Percentiles rank a stretch among this genome's conserved stretches.
These are phyloP conservation scores for Cairina moschata DNA, from an alignment of 2,113 vertebrate genomes.

Conservation along the genomic window DNA sequence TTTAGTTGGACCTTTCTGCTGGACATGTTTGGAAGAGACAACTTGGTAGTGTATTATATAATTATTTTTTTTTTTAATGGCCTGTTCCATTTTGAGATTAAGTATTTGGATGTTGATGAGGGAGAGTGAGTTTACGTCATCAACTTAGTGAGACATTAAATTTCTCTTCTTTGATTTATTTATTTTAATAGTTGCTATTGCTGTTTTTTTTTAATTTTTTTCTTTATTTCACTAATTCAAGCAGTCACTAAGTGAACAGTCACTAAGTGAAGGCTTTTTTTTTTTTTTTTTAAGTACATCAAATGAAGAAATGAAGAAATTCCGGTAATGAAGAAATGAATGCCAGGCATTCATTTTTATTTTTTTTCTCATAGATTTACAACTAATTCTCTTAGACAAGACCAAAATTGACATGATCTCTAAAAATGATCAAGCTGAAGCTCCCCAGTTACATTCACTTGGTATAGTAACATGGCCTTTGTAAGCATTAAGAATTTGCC, in stretches of 20 bases:
- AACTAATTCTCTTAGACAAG: neutral
- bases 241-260: slow-evolving; percentile 22
- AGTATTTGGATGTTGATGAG: slow-evolving; percentile 18
- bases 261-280: too few species aligned
- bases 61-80: slow-evolving; percentile 13
- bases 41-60: neutral
- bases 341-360: neutral
- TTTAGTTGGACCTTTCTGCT: neutral
- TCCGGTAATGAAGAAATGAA: slow-evolving; percentile 56
- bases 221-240: slow-evolving; percentile 24
- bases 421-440: neutral
- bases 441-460: neutral
- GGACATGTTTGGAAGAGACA: neutral
- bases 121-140: slow-evolving; percentile 31
- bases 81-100: neutral
- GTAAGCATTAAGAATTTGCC: neutral
- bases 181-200: slow-evolving; percentile 4
- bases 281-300: too few species aligned
- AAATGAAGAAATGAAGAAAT: slow-evolving; percentile 45
- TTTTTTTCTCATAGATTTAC: slow-evolving; percentile 41
- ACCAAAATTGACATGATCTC: slow-evolving; percentile 12
- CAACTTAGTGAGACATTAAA: slow-evolving; percentile 18
- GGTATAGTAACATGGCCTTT: neutral
- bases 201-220: neutral
- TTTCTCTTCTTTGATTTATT: slow-evolving; percentile 31